Evolutionary conservation across 2,797 vertebrate species (phyloP).

Genomic region (Sebastes kiyomatsui): DNA sequence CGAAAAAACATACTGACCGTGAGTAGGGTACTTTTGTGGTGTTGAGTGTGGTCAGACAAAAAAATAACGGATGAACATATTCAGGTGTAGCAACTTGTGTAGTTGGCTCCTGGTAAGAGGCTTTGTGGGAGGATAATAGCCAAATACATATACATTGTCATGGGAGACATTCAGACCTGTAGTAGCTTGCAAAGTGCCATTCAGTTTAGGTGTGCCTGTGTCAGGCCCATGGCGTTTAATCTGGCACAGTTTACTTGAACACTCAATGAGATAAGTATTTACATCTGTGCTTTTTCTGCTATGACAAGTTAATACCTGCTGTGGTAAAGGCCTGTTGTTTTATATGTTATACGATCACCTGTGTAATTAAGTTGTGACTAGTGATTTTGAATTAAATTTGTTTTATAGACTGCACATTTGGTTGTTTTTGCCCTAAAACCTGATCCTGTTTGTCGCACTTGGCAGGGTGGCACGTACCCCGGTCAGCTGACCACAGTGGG

Average conservation of each 20-base stretch:
- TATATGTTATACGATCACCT: neutral
- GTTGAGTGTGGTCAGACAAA: neutral
- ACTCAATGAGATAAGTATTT: neutral
- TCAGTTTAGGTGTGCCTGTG: neutral
- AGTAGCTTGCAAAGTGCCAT: neutral
- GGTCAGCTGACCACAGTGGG: slow-evolving; percentile 94
- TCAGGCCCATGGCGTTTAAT: neutral
- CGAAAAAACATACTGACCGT: slow-evolving; percentile 74
- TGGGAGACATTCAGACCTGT: neutral
- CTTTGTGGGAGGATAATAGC: neutral
- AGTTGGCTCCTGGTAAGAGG: neutral
- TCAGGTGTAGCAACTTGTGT: neutral
- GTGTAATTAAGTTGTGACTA: neutral
- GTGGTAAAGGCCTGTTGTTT: neutral
- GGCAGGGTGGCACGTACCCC: slow-evolving; percentile 88
- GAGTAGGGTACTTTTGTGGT: slow-evolving; percentile 61
- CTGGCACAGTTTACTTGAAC: neutral
- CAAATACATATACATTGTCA: neutral
- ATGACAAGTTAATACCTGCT: neutral
- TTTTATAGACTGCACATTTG: neutral
- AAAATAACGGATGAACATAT: neutral
- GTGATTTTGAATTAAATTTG: neutral
- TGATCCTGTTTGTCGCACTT: slow-evolving; percentile 14
- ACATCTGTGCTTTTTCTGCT: neutral
- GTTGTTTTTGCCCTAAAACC: neutral